Base-by-base conservation (phyloP, 2,113 vertebrate genomes). In the Struthio camelus region DNA sequence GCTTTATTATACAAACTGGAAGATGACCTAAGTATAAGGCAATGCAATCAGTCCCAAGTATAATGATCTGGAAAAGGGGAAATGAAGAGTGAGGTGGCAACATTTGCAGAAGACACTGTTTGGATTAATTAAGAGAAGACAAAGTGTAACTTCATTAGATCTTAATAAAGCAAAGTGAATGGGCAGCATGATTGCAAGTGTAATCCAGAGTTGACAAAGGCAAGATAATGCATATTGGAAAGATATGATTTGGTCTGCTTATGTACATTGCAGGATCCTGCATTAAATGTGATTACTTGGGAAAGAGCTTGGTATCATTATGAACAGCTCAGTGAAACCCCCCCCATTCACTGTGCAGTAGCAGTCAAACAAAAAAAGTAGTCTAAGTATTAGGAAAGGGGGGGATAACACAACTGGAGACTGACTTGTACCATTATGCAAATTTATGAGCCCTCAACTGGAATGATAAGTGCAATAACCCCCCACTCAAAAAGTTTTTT, bases 111-210 rank as follows among this genome's bases (percentile, higher is more conserved):
- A 93, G 46, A 50, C 56, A 32, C 38, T 77, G 59, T 81, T 80
- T 83, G 64, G 73, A 78, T 93, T 89, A 90, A 87, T 96, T 40
- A 95, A 62, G 53, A 85, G n/a, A 80, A 85, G 50, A 82, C 20
- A 24, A 44, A 85, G 75, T 56, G 59, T 95, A 95, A 93, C 85
- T 95, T 91, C 50, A 13, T 94, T 83, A 92, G 59, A 54, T 83
- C 87, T 89, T 97, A 94, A 97, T 91, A 81, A 95, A 95, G 67
- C 92, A 87, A 93, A 95, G 75, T 61, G 67, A 88, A 91, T 32
- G 65, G 59, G 72, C 69, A 97, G 51, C 54, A 75, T 84, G 85
- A 94, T 79, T 95, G 79, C 82, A 95, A 95, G 95, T 91, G 91
- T 71, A 94, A 94, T 97, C 95, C 67, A 36, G 46, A 59, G 64